phyloP scores from a whole-genome alignment of 2,888 invertebrate genomes.

The Lithophane leautieri region DNA sequence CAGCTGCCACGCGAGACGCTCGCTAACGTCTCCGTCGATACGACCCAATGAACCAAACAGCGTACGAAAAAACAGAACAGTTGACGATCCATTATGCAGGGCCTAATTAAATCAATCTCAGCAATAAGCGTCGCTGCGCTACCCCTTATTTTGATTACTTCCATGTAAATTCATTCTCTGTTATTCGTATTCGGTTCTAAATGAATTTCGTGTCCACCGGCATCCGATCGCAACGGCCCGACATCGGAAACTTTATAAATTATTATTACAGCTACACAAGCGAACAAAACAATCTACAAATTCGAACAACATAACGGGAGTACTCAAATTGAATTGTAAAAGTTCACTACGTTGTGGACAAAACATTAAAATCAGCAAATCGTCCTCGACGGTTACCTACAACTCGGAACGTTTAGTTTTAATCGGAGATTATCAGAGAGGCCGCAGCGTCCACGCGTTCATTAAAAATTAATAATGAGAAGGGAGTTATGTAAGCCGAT shows the following conservation, averaged over 20 bases:
- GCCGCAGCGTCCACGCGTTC: conserved; percentile 39
- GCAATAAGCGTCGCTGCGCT: conserved; percentile 76
- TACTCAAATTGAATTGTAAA: conserved; percentile 80
- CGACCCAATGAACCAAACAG: conserved; percentile 49
- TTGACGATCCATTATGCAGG: conserved; percentile 77
- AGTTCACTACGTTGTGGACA: conserved; percentile 73
- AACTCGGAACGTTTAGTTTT: conserved; percentile 44
- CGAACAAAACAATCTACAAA: conserved; percentile 81
- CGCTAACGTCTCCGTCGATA: conserved; percentile 22
- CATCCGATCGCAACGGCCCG: conserved; percentile 76
- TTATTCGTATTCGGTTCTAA: conserved; percentile 82
- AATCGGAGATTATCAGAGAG: conserved; percentile 46
- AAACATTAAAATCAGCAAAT: conserved; percentile 69
- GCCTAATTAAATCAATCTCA: conserved; percentile 83
- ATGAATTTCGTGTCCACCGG: conserved; percentile 82
- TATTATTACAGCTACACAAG: conserved; percentile 78
- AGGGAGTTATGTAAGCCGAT: conserved; percentile 66
- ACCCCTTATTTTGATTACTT: conserved; percentile 85
- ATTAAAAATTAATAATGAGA: conserved; percentile 54
- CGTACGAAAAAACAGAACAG: conserved; percentile 73
- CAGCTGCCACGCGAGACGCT: conserved; percentile 30
- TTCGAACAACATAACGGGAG: conserved; percentile 77
- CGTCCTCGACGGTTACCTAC: conserved; percentile 47
- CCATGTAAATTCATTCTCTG: conserved; percentile 81
- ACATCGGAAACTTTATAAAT: conserved; percentile 84